Conservation (phyloP, 2,113 vertebrate species). For the Clarias magur region DNA sequence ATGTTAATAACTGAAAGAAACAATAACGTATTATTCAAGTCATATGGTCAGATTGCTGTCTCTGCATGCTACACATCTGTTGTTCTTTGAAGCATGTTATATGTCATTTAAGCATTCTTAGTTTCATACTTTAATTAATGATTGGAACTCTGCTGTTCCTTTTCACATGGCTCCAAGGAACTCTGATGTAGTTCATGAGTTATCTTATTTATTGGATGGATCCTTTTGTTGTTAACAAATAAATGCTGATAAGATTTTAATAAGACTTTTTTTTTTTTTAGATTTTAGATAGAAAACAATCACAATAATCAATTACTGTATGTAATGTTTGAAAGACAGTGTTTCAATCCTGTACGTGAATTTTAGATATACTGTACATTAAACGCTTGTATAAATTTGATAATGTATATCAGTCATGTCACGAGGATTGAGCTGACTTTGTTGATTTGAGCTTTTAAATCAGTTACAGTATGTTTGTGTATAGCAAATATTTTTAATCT, state of each 20-base stretch:
- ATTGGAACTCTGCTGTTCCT: slow-evolving; percentile 9
- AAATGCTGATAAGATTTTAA: too few species aligned
- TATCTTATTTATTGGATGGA: neutral
- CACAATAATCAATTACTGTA: too few species aligned
- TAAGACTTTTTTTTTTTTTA: too few species aligned
- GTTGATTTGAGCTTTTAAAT: slow-evolving; percentile 21
- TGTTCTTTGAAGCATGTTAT: slow-evolving; percentile 32
- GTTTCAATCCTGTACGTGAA: neutral
- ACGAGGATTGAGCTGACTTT: slow-evolving; percentile 7
- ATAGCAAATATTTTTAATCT: slow-evolving; percentile 2
- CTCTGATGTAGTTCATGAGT: slow-evolving; percentile 19
- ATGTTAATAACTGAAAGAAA: slow-evolving; percentile 12
- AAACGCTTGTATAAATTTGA: slow-evolving; percentile 21
- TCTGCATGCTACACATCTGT: slow-evolving; percentile 31
- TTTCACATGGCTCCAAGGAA: neutral
- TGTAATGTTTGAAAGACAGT: neutral
- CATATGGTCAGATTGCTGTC: slow-evolving; percentile 18
- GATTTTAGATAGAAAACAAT: too few species aligned
- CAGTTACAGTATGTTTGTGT: neutral
- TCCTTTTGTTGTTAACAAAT: neutral
- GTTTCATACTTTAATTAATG: slow-evolving; percentile 9
- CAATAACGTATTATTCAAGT: slow-evolving; percentile 5
- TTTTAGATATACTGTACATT: neutral
- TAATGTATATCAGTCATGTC: neutral
- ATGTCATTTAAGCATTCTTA: slow-evolving; percentile 32